Evolutionary conservation across 2,888 invertebrate species (phyloP).

Genomic region (Chrysomela aeneicollis): DNA sequence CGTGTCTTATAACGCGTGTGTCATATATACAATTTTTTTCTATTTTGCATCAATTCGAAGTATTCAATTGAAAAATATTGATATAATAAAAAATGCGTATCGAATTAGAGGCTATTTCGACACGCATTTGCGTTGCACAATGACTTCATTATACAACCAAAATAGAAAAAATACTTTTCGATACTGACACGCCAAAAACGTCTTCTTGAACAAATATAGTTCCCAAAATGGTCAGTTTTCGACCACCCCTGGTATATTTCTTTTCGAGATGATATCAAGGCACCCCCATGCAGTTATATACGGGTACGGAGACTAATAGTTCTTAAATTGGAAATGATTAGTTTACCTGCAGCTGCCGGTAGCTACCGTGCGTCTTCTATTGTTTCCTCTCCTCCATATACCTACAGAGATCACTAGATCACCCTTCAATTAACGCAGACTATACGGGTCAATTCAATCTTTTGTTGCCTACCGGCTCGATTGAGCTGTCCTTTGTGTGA

Average conservation of each 20-base stretch:
- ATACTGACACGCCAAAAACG: too few relatives aligned
- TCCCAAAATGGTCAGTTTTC: too few relatives aligned
- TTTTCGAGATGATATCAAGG: slow-evolving; percentile 51
- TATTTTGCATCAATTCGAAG: too few relatives aligned
- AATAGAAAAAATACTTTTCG: too few relatives aligned
- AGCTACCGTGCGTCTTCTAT: slow-evolving; percentile 34
- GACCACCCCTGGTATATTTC: slow-evolving; percentile 24
- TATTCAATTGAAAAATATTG: too few relatives aligned
- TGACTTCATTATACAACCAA: too few relatives aligned
- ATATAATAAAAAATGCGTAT: too few relatives aligned
- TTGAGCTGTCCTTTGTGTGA: slow-evolving; percentile 29
- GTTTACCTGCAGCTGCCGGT: slow-evolving; percentile 61
- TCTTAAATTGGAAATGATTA: slow-evolving; percentile 62
- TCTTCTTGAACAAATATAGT: too few relatives aligned
- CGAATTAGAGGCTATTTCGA: too few relatives aligned
- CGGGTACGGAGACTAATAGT: slow-evolving; percentile 58
- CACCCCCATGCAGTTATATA: slow-evolving; percentile 53
- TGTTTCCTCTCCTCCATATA: slow-evolving; percentile 38
- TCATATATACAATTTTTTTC: too few relatives aligned
- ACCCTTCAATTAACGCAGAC: slow-evolving; percentile 50
- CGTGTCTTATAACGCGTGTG: too few relatives aligned
- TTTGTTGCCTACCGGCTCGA: slow-evolving; percentile 32
- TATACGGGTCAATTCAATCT: slow-evolving; percentile 51
- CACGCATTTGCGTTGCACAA: too few relatives aligned
- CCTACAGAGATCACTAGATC: slow-evolving; percentile 49